Evolutionary conservation across 2,888 invertebrate genomes (phyloP), one percentile per base, ranked within the genome.

Genomic region (Euplexia lucipara): DNA sequence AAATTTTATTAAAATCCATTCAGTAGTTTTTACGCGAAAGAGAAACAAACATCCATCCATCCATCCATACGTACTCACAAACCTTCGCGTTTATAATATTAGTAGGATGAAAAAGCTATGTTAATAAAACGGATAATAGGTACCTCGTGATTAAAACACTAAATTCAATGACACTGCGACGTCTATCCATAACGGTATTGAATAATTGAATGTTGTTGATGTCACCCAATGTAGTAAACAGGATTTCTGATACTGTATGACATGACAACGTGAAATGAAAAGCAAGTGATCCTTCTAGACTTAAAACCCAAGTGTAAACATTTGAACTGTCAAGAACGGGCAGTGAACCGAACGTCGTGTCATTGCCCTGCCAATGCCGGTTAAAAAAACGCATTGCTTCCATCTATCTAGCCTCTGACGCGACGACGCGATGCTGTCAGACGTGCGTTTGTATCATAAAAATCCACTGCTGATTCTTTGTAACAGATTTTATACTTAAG

Each of bases 321-420:
- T 94, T 94, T 94, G 93, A 94, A 94, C 94, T 95, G 94, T 95
- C 95, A 95, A 95, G 95, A 95, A 95, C 95, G 95, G 95, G 85
- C 95, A 94, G 91, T 92, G 95, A 94, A 92, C 95, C 93, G 91
- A 85, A 84, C 86, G 84, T 86, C 86, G 90, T 89, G 95, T 95
- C 94, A 93, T 90, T 94, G 95, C 94, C 94, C 95, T 86, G 90
- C 85, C 90, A 91, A 91, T 93, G 92, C 90, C 91, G 92, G 91
- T 91, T 87, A 92, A 95, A 94, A 94, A 95, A 95, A 94, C 91
- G 92, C 91, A 92, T 90, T 88, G 92, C 91, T 86, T 89, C 89
- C 83, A 81, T 88, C 87, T 89, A 90, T 91, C 92, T 91, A 91
- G 88, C 88, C 88, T 83, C 87, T 86, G 87, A 86, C 89, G 72